A percentile compares a stretch with the other conserved stretches of the same genome.
These are phyloP conservation scores for Drosophila eohydei DNA, from an alignment of 2,888 invertebrate genomes.

Conservation along the genomic window DNA sequence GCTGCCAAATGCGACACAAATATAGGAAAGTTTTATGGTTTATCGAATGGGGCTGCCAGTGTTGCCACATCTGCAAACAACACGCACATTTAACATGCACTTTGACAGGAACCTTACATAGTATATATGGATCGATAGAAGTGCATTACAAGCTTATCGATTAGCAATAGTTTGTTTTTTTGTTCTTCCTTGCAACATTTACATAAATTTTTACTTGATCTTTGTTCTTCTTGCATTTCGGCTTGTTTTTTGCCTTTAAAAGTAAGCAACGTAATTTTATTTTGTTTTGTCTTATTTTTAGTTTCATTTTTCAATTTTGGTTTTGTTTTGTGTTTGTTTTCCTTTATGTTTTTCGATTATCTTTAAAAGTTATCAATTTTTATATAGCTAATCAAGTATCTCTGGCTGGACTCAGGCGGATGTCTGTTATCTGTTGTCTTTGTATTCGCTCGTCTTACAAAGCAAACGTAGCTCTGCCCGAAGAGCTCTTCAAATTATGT, in stretches of 20 bases:
- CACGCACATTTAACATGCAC: neutral
- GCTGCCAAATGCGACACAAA: neutral
- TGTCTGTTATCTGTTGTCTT: slow-evolving; percentile 23
- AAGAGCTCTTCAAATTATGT: slow-evolving; percentile 8
- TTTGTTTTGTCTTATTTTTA: neutral
- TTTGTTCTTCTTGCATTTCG: neutral
- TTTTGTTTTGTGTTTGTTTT: slow-evolving; percentile 1
- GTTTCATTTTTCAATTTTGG: slow-evolving; percentile 13
- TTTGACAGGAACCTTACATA: neutral
- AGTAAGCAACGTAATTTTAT: slow-evolving; percentile 11
- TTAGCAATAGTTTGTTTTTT: slow-evolving; percentile 5
- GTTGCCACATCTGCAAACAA: neutral
- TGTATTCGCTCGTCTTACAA: neutral
- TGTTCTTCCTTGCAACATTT: slow-evolving; percentile 13
- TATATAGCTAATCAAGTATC: slow-evolving; percentile 17
- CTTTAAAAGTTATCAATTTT: slow-evolving; percentile 29
- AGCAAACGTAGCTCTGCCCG: neutral
- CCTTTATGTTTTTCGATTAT: slow-evolving; percentile 9
- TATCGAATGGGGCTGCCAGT: neutral
- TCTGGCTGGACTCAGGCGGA: slow-evolving; percentile 6
- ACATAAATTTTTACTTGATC: neutral
- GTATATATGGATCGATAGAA: slow-evolving; percentile 1
- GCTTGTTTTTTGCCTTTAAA: slow-evolving; percentile 7
- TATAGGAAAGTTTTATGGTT: neutral
- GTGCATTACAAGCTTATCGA: slow-evolving; percentile 13